Evolutionary conservation across 2,113 vertebrate species (phyloP).

Genomic region (Poecile atricapillus): DNA sequence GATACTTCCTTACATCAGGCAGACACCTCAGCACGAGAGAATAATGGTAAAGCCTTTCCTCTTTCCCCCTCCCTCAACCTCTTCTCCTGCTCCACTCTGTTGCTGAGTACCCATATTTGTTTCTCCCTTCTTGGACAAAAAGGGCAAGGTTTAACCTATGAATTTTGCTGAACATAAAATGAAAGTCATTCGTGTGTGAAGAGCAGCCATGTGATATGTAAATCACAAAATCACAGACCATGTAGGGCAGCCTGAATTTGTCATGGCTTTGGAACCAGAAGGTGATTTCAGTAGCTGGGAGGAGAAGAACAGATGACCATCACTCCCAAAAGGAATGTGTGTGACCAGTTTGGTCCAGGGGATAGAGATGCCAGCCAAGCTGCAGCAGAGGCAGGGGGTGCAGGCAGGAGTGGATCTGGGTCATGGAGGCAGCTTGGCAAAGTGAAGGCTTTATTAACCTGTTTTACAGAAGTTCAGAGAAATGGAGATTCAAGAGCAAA

Average conservation of each 20-base stretch:
- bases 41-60: neutral
- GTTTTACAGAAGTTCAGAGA: neutral
- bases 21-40: neutral
- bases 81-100: neutral
- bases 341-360: neutral
- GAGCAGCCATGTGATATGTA: neutral
- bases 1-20: neutral
- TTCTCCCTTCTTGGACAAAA: neutral
- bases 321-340: neutral
- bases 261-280: neutral
- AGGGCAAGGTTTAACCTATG: neutral
- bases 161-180: neutral
- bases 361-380: neutral
- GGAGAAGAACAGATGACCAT: neutral
- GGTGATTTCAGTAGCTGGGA: neutral
- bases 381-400: neutral
- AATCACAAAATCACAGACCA: conserved; percentile 13
- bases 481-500: neutral
- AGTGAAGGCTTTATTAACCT: neutral
- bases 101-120: neutral
- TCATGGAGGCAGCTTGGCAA: neutral
- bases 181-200: neutral
- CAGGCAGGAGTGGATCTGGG: neutral
- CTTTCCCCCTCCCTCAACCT: neutral
- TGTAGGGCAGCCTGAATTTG: neutral